A percentile compares a stretch with the other conserved stretches of the same genome.
Conservation (phyloP, 2,113 vertebrate genomes). For the Passerina amoena region DNA sequence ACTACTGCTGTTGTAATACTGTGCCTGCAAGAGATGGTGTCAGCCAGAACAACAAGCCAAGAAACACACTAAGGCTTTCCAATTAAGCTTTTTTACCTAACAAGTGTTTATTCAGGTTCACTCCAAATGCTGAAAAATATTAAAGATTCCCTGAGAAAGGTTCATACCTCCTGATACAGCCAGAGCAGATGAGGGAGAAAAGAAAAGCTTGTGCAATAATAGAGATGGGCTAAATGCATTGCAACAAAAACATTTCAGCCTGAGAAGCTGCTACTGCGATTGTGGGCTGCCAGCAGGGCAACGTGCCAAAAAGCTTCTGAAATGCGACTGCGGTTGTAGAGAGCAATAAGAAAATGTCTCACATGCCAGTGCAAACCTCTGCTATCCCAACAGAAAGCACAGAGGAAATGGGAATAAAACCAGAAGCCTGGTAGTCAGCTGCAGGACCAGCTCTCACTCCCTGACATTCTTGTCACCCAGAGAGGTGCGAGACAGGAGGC, state of each 20-base stretch:
- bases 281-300: not conserved
- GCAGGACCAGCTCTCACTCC: not conserved
- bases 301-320: not conserved
- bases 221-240: not conserved
- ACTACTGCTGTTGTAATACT: not conserved
- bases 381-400: not conserved
- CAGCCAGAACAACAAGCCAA: not conserved
- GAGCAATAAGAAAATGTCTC: not conserved
- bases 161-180: not conserved
- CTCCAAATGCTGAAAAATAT: not conserved
- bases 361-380: not conserved
- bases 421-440: not conserved
- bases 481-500: not conserved
- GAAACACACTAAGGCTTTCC: not conserved
- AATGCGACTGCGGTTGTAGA: not conserved
- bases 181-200: not conserved
- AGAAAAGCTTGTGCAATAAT: not conserved
- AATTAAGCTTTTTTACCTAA: not conserved
- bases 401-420: not conserved
- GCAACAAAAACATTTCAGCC: not conserved
- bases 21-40: not conserved
- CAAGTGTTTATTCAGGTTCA: not conserved
- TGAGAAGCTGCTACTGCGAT: not conserved
- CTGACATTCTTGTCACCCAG: not conserved
- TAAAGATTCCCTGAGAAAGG: not conserved